A percentile compares a stretch with the other conserved stretches of the same genome.
These are phyloP conservation scores for Cavia porcellus DNA, from an alignment of 2,113 vertebrate genomes.

Conservation along the genomic window DNA sequence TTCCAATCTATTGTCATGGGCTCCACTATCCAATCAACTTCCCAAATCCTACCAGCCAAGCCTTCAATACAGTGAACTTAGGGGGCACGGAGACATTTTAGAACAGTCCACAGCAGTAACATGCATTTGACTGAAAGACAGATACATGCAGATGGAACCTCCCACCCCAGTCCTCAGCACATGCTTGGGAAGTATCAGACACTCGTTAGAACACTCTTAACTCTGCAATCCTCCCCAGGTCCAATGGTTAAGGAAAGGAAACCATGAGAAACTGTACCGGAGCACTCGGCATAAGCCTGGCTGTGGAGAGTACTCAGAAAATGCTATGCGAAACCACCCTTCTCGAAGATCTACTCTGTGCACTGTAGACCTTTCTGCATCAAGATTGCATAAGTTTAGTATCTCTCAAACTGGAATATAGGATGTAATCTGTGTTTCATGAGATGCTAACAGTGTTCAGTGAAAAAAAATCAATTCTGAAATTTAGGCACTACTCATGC, in stretches of 20 bases:
- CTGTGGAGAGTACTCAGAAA: background rate
- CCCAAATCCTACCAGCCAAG: background rate
- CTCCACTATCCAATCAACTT: background rate
- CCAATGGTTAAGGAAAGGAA: background rate
- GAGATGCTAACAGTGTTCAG: background rate
- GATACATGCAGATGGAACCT: background rate
- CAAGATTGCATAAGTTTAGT: background rate
- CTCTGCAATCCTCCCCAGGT: background rate
- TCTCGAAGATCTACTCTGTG: background rate
- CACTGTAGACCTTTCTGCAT: background rate
- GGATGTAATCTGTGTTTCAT: background rate
- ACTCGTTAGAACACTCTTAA: background rate
- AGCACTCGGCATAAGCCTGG: background rate
- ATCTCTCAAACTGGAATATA: background rate
- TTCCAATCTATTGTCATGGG: background rate
- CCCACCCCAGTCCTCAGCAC: background rate
- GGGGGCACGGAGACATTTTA: background rate
- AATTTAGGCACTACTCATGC: background rate
- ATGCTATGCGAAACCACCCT: background rate
- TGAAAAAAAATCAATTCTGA: background rate
- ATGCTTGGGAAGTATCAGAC: background rate
- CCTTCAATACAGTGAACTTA: background rate
- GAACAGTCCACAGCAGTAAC: background rate
- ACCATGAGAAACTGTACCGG: background rate
- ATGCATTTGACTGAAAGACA: background rate